phyloP scores from a whole-genome alignment of 1,140 invertebrate species.

The Drepana arcuata region DNA sequence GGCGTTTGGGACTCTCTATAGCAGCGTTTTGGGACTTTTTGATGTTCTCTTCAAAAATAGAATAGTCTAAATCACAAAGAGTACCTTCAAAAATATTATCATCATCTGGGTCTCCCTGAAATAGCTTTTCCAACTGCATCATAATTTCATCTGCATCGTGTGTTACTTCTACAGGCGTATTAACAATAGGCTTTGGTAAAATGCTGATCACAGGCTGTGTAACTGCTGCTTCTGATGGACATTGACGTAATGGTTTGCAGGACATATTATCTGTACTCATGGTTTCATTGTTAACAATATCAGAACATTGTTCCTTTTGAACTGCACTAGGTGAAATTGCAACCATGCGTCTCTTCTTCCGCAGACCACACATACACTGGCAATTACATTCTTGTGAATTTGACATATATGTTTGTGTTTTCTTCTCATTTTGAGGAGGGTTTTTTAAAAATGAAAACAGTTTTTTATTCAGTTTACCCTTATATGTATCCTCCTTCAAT shows the following conservation, averaged over 20 bases:
- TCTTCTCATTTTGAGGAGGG: constrained; percentile 51
- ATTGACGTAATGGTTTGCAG: too few relatives aligned
- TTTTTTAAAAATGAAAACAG: constrained; percentile 42
- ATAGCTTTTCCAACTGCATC: constrained; percentile 49
- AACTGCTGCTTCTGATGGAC: too few relatives aligned
- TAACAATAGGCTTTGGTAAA: neutral
- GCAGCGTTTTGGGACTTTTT: constrained; percentile 8
- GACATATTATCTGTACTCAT: too few relatives aligned
- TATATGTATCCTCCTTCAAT: constrained; percentile 46
- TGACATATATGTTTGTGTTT: constrained; percentile 34
- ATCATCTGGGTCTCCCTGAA: constrained; percentile 47
- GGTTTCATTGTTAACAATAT: too few relatives aligned
- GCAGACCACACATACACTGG: constrained; percentile 36
- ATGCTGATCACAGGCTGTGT: too few relatives aligned
- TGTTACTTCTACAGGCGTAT: constrained; percentile 16
- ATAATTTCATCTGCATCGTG: constrained; percentile 45
- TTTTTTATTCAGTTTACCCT: constrained; percentile 40
- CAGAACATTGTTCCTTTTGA: too few relatives aligned
- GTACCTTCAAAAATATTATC: constrained; percentile 57
- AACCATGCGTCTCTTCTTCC: constrained; percentile 28
- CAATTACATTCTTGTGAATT: constrained; percentile 34
- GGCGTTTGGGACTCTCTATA: constrained; percentile 7
- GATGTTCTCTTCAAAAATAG: constrained; percentile 13
- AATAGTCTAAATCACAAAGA: constrained; percentile 26
- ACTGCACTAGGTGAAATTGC: constrained; percentile 20